These are phyloP conservation scores for Haemorhous mexicanus DNA, from an alignment of 2,113 vertebrate species.

Conservation along the genomic window DNA sequence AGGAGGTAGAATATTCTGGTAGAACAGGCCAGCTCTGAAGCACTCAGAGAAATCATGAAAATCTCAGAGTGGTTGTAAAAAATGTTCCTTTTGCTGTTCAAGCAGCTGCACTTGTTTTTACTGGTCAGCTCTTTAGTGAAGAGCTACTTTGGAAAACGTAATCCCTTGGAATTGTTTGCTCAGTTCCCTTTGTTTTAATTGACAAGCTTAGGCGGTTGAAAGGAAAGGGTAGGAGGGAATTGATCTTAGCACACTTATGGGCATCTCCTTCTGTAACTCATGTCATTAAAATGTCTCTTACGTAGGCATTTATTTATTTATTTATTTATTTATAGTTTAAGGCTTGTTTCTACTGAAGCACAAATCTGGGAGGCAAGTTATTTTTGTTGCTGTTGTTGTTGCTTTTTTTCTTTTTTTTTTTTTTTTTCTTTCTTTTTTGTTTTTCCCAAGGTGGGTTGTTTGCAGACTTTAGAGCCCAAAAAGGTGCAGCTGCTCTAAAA, in stretches of 20 bases:
- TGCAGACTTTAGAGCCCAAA: slow-evolving; percentile 42
- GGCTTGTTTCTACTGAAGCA: slow-evolving; percentile 6
- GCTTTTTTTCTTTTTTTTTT: neutral
- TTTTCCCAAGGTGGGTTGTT: neutral
- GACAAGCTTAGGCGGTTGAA: slow-evolving; percentile 20
- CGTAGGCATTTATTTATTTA: slow-evolving; percentile 23
- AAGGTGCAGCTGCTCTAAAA: slow-evolving; percentile 51
- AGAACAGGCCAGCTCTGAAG: neutral
- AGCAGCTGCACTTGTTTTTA: slow-evolving; percentile 23
- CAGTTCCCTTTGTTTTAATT: slow-evolving; percentile 24
- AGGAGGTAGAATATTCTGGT: neutral
- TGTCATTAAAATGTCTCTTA: neutral
- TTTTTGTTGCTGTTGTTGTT: neutral
- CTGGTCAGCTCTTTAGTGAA: neutral
- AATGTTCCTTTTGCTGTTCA: neutral
- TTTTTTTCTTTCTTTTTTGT: neutral
- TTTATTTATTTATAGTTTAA: slow-evolving; percentile 15
- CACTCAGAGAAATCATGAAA: neutral
- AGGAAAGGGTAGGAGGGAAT: slow-evolving; percentile 26
- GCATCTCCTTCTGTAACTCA: slow-evolving; percentile 7
- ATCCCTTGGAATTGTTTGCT: slow-evolving; percentile 40
- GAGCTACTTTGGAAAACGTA: slow-evolving; percentile 23
- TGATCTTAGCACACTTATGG: neutral
- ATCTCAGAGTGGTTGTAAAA: slow-evolving; percentile 29
- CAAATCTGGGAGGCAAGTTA: slow-evolving; percentile 8